Evolutionary conservation across 2,797 vertebrate genomes (phyloP), one percentile per base, ranked within the genome.

Genomic region (Clangula hyemalis): DNA sequence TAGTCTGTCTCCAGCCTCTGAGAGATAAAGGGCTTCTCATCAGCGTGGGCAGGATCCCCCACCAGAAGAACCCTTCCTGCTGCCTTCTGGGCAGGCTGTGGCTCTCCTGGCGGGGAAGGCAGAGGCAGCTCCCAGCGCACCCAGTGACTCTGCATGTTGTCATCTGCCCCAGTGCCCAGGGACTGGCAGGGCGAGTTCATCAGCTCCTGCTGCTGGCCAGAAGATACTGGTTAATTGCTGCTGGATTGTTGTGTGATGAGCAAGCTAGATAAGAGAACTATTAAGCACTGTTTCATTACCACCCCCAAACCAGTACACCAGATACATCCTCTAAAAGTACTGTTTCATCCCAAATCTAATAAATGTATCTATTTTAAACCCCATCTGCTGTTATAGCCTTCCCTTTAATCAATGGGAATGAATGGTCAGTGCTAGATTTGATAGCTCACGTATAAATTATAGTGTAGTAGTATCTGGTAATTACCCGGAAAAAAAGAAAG

Each of bases 211-310:
- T 38, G 61, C 71, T 93, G 95, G 84, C 79, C 94, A 77, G 87
- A 76, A 96, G 82, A 89, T 93, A 92, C 53, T 32, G 92, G 91
- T 85, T 95, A 96, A 96, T 94, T 95, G 90, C 82, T 94, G 56
- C 79, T 73, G 94, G 53, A 89, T 96, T 94, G 94, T 85, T 92
- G 49, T 54, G 69, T 0, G 89, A 97, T 96, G 82, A 94, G 86
- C 70, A 91, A 38, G 79, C 78, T 78, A 95, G 96, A 97, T 97
- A 97, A 85, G 81, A 95, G n/a, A 49, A 72, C 87, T 94, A 93
- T 95, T 95, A 96, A 81, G 64, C 39, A 36, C 39, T 90, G 45
- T 91, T 95, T 94, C 94, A 68, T 92, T 84, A 95, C 43, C 61
- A 60, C 32, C 64, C 12, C 38, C 58, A 95, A 96, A 92, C 38